Conservation (phyloP, 2,888 invertebrate genomes). For the Idaea aversata region DNA sequence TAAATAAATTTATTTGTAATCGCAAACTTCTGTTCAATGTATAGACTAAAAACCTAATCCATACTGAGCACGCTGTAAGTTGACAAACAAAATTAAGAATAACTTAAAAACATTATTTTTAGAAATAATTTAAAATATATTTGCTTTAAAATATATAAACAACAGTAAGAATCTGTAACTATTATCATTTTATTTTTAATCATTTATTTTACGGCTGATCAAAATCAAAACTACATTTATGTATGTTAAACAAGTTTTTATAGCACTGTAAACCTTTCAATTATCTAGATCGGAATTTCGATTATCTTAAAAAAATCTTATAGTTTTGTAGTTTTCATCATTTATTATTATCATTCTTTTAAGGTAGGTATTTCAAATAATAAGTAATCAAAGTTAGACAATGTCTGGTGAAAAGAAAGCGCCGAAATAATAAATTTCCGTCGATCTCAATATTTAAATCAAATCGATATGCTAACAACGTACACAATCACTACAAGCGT, state of each 20-base stretch:
- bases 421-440: background rate
- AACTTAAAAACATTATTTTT: too few relatives aligned
- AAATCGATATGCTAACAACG: conserved; percentile 1
- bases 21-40: too few relatives aligned
- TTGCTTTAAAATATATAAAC: too few relatives aligned
- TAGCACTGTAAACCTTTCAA: background rate
- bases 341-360: too few relatives aligned
- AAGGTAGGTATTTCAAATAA: too few relatives aligned
- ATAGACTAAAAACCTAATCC: too few relatives aligned
- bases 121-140: too few relatives aligned
- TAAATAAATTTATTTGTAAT: too few relatives aligned
- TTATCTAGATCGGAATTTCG: background rate
- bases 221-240: background rate
- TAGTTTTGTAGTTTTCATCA: background rate
- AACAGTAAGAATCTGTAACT: background rate
- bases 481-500: background rate
- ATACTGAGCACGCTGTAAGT: too few relatives aligned
- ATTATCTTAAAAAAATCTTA: background rate
- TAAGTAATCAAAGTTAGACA: background rate
- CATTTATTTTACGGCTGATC: background rate
- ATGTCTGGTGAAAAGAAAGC: background rate
- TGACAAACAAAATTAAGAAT: too few relatives aligned
- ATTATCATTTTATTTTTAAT: background rate
- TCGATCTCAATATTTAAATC: background rate
- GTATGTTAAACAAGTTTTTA: background rate